Percentiles rank a stretch among this genome's conserved stretches.
Conservation (phyloP, 2,888 invertebrate genomes). For the Ellobium chinense region DNA sequence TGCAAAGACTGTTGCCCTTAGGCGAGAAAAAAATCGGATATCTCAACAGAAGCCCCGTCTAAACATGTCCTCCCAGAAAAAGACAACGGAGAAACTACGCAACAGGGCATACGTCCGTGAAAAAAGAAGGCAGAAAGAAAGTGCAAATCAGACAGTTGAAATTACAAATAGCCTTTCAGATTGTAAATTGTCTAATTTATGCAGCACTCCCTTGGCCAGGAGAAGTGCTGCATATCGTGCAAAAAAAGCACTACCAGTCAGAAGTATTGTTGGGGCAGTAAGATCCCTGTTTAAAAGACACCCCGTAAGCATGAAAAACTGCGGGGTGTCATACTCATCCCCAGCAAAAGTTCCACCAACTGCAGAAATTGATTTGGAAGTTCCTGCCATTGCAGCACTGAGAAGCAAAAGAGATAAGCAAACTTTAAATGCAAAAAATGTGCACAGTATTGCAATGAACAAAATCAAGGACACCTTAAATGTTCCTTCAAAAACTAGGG, state of each 20-base stretch:
- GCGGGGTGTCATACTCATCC: background rate
- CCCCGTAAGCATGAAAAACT: background rate
- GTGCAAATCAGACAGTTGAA: background rate
- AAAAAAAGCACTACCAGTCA: background rate
- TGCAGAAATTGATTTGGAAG: background rate
- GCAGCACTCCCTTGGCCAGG: background rate
- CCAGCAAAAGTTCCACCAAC: background rate
- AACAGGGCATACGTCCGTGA: background rate
- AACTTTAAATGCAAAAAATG: background rate
- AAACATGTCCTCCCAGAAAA: background rate
- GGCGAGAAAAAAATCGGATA: background rate
- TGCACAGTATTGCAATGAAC: background rate
- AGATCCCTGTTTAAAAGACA: background rate
- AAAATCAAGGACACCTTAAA: background rate
- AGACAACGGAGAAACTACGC: background rate
- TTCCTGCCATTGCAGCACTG: background rate
- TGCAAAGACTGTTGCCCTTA: background rate
- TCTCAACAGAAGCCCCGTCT: background rate
- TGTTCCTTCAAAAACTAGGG: background rate
- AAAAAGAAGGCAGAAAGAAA: background rate
- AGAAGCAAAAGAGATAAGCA: background rate
- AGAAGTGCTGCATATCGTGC: background rate
- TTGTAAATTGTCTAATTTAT: background rate
- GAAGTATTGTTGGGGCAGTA: background rate
- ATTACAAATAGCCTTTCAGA: background rate